These are phyloP conservation scores for Ceyx melanurus DNA, from an alignment of 2,113 vertebrate species.

Conservation along the genomic window DNA sequence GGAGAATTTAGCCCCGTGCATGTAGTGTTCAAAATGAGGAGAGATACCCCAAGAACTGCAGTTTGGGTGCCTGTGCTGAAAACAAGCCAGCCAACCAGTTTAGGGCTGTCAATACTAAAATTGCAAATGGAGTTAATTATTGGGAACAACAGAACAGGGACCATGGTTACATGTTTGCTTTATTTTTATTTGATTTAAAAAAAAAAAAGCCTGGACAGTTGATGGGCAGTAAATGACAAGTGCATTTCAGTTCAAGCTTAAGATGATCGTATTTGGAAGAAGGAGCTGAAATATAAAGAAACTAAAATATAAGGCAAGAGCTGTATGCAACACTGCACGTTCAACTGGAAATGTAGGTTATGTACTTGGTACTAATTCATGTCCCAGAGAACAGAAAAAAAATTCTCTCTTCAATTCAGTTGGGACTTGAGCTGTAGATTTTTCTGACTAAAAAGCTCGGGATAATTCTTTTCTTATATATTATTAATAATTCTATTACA, in stretches of 20 bases:
- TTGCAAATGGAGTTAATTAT: constrained; percentile 7
- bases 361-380: constrained; percentile 59
- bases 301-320: background rate
- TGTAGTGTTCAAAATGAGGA: background rate
- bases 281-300: background rate
- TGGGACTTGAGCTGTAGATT: constrained; percentile 54
- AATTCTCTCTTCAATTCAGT: background rate
- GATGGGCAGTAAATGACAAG: constrained; percentile 37
- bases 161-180: background rate
- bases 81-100: constrained; percentile 10
- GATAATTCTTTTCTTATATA: constrained; percentile 64
- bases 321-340: constrained; percentile 14
- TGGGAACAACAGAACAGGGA: background rate
- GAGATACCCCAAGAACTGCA: background rate
- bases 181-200: background rate
- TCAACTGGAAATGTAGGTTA: constrained; percentile 61
- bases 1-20: background rate
- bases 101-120: constrained; percentile 30
- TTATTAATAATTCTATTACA: constrained; percentile 70
- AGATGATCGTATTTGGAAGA: constrained; percentile 15
- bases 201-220: background rate
- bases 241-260: constrained; percentile 24
- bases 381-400: background rate
- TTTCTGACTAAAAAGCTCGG: constrained; percentile 57
- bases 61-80: background rate